Evolutionary conservation across 2,797 vertebrate genomes (phyloP).

Genomic region (Peromyscus melanophrys): DNA sequence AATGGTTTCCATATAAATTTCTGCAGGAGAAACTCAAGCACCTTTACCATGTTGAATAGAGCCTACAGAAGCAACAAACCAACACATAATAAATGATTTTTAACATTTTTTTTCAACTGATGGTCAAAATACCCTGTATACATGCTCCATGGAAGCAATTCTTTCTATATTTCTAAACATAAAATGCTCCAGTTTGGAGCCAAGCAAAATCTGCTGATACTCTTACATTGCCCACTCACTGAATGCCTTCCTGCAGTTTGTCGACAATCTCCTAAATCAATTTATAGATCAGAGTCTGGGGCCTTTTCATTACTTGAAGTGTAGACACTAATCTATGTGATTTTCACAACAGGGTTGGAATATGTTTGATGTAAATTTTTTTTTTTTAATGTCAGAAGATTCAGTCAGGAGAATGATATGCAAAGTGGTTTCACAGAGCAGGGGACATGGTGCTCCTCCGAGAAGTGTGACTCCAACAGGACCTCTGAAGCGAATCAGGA

Average conservation of each 20-base stretch:
- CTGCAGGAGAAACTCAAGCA: background rate
- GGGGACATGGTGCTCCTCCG: background rate
- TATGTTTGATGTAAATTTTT: background rate
- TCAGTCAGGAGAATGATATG: background rate
- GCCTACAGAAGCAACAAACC: background rate
- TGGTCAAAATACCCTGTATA: slow-evolving; percentile 33
- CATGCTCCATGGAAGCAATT: background rate
- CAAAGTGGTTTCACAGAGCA: background rate
- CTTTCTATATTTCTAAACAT: background rate
- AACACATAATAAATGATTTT: background rate
- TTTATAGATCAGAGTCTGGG: background rate
- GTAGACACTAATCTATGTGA: slow-evolving; percentile 3
- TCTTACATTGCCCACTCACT: background rate
- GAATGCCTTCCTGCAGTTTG: background rate
- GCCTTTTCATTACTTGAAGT: slow-evolving; percentile 5
- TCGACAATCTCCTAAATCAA: background rate
- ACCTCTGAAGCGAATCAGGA: background rate
- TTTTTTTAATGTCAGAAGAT: background rate
- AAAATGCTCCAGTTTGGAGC: background rate
- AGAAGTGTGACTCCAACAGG: background rate
- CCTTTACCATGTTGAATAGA: slow-evolving; percentile 6
- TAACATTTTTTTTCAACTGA: slow-evolving; percentile 30
- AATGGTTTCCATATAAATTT: background rate
- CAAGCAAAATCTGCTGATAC: background rate
- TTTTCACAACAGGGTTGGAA: slow-evolving; percentile 43